phyloP scores from a whole-genome alignment of 2,113 vertebrate genomes.

The Dipodomys ordii region DNA sequence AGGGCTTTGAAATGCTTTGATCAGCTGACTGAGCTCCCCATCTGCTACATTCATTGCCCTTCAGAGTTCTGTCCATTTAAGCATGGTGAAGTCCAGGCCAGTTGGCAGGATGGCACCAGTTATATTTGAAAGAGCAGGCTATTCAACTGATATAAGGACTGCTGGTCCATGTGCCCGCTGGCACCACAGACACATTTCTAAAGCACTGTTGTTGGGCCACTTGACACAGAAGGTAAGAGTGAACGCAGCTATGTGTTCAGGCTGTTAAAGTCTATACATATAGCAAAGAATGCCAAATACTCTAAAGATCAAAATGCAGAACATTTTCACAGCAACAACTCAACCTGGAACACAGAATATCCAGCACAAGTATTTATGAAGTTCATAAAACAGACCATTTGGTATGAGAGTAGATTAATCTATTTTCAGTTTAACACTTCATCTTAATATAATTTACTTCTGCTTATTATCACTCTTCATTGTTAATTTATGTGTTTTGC shows the following conservation, averaged over 20 bases:
- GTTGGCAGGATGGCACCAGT: neutral
- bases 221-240: neutral
- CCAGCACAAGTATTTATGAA: neutral
- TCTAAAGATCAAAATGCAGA: neutral
- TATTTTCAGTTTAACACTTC: slow-evolving; percentile 59
- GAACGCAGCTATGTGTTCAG: neutral
- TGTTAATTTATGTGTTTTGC: neutral
- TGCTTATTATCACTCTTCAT: neutral
- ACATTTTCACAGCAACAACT: neutral
- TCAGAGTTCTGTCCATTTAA: slow-evolving; percentile 37
- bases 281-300: neutral
- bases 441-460: slow-evolving; percentile 47
- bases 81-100: neutral
- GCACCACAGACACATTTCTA: neutral
- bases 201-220: neutral
- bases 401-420: slow-evolving; percentile 11
- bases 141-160: neutral
- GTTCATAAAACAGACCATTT: slow-evolving; percentile 4
- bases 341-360: neutral
- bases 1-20: neutral
- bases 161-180: neutral
- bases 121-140: neutral
- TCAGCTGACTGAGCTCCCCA: neutral
- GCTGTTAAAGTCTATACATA: neutral
- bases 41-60: neutral